Evolutionary conservation across 2,888 invertebrate species (phyloP).

Genomic region (Limnephilus auricula): DNA sequence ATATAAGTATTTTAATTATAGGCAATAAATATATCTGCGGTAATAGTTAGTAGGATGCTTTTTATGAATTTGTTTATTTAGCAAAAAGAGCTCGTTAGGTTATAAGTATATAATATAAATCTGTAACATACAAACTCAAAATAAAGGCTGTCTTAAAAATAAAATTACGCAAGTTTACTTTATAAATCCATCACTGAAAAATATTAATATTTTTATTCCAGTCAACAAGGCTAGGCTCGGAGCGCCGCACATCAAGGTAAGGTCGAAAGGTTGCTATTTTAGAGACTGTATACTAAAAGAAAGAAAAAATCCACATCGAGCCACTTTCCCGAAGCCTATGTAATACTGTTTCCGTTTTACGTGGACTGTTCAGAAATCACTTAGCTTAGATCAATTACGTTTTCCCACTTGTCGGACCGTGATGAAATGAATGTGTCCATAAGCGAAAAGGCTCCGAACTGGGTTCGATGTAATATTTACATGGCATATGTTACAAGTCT

Average conservation of each 20-base stretch:
- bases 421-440: background rate
- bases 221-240: background rate
- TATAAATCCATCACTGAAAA: slow-evolving; percentile 21
- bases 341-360: background rate
- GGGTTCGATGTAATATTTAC: background rate
- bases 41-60: background rate
- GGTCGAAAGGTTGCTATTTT: slow-evolving; percentile 29
- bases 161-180: background rate
- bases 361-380: background rate
- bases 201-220: background rate
- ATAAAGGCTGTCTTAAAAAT: slow-evolving; percentile 11
- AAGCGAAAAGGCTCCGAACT: background rate
- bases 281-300: background rate
- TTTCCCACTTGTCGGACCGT: background rate
- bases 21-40: no score
- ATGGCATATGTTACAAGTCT: background rate
- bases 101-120: background rate
- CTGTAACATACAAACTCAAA: background rate
- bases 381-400: background rate
- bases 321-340: background rate
- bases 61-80: background rate
- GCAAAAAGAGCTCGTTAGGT: background rate
- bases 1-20: no score
- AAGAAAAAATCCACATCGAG: background rate
- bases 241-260: background rate